Evolutionary conservation across 2,797 vertebrate genomes (phyloP).

Genomic region (Muscicapa comitata): DNA sequence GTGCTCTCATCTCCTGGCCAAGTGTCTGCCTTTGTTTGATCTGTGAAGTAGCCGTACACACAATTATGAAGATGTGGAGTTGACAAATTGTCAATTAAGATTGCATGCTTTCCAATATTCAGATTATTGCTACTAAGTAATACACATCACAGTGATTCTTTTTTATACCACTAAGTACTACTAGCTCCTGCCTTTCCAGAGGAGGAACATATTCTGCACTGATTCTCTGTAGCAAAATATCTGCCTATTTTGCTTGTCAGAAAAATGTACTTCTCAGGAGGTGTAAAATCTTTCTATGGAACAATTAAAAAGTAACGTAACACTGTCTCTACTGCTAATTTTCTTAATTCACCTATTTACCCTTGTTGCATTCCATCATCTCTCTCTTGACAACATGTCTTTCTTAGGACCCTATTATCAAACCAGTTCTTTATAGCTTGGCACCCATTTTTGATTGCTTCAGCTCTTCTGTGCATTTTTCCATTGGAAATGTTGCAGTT

Average conservation of each 20-base stretch:
- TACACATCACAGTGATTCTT: background rate
- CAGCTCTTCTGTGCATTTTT: background rate
- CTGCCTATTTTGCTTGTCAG: background rate
- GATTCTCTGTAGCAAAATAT: background rate
- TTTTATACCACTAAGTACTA: background rate
- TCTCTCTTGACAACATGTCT: background rate
- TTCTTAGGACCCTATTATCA: background rate
- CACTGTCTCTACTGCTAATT: background rate
- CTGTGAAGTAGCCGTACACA: background rate
- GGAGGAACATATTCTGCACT: background rate
- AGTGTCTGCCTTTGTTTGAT: background rate
- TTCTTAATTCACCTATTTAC: background rate
- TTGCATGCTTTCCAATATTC: background rate
- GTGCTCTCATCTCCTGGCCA: background rate
- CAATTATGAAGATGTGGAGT: background rate
- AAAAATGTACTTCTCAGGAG: background rate
- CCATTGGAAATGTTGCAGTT: background rate
- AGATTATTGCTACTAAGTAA: background rate
- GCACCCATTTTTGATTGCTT: background rate
- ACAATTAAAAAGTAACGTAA: background rate
- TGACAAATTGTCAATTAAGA: background rate
- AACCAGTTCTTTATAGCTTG: background rate
- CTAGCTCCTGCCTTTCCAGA: background rate
- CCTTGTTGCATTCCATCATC: background rate
- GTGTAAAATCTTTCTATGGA: background rate